Evolutionary conservation across 2,797 vertebrate genomes (phyloP).

Genomic region (Protonibea diacanthus): DNA sequence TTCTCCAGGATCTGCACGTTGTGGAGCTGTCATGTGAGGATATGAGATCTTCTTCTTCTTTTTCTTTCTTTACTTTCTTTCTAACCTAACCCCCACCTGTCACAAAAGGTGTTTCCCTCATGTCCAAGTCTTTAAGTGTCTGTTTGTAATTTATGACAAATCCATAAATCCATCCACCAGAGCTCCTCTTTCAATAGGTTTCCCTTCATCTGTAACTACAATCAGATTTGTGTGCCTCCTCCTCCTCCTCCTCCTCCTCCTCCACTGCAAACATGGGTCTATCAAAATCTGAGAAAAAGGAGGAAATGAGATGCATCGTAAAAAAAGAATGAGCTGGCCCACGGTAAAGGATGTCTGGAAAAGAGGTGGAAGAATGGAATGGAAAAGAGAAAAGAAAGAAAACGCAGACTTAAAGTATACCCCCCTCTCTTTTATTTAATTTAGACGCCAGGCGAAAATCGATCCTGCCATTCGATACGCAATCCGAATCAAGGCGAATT

Average conservation of each 20-base stretch:
- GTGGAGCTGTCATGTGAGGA: slow-evolving; percentile 48
- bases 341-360: slow-evolving; percentile 83
- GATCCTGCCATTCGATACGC: slow-evolving; percentile 96
- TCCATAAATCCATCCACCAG: slow-evolving; percentile 76
- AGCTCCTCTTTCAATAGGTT: slow-evolving; percentile 74
- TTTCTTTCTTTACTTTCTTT: slow-evolving; percentile 27
- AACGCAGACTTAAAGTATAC: slow-evolving; percentile 89
- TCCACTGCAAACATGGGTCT: slow-evolving; percentile 77
- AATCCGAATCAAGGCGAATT: slow-evolving; percentile 97
- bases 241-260: slow-evolving; percentile 30
- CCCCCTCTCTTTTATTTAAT: slow-evolving; percentile 93
- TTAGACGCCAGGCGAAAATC: slow-evolving; percentile 96
- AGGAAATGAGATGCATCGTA: slow-evolving; percentile 86
- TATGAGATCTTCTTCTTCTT: slow-evolving; percentile 16
- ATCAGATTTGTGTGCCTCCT: slow-evolving; percentile 65
- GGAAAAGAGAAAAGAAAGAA: slow-evolving; percentile 88
- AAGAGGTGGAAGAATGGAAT: slow-evolving; percentile 82
- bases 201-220: slow-evolving; percentile 81
- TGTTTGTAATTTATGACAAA: slow-evolving; percentile 76
- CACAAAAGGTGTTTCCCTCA: slow-evolving; percentile 30
- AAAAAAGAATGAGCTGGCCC: slow-evolving; percentile 81
- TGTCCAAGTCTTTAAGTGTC: slow-evolving; percentile 56
- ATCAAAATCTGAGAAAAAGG: slow-evolving; percentile 82
- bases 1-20: slow-evolving; percentile 48
- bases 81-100: slow-evolving; percentile 36